Evolutionary conservation across 2,797 vertebrate genomes (phyloP), one percentile per base, ranked within the genome.

Genomic region (Hoplostethus atlanticus): DNA sequence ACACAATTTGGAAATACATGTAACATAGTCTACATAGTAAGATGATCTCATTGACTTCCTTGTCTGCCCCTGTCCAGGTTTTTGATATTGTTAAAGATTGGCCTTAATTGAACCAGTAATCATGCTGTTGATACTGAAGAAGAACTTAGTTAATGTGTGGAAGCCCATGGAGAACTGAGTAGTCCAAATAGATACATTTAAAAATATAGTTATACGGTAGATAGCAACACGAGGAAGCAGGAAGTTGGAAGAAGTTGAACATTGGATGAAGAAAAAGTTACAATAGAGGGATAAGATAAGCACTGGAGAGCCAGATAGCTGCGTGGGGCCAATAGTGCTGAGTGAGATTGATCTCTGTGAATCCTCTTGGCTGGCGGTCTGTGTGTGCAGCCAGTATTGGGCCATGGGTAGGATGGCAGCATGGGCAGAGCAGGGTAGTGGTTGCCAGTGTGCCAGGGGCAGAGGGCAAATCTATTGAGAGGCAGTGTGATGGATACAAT

Each of bases 401-500:
- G 90, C 87, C 84, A 85, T 79, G 83, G 73, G 79, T 68, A 64
- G 84, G 83, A 82, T 90, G 90, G 89, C 90, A 88, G 80, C 70
- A 65, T 78, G 80, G 91, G 89, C 80, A 94, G 93, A 93, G 94
- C 93, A 85, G 68, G 90, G 90, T 87, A 88, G 73, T 81, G 72
- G 74, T 40, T 94, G 91, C 86, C 92, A 88, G 78, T 89, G 91
- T 88, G 83, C 81, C 88, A 84, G 68, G 84, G 79, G 85, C 86
- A 80, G 65, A 79, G 85, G 85, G 90, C 85, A 90, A 87, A 73
- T 3, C 96, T 95, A 96, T 97, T 96, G 94, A 95, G 92, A 87
- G 89, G 92, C 91, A 91, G 90, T 91, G 90, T 94, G 78, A 90
- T 56, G 94, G 91, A 89, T 74, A 89, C 92, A 95, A 96, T 96